phyloP scores from a whole-genome alignment of 2,113 vertebrate species.

The Pycnonotus jocosus region DNA sequence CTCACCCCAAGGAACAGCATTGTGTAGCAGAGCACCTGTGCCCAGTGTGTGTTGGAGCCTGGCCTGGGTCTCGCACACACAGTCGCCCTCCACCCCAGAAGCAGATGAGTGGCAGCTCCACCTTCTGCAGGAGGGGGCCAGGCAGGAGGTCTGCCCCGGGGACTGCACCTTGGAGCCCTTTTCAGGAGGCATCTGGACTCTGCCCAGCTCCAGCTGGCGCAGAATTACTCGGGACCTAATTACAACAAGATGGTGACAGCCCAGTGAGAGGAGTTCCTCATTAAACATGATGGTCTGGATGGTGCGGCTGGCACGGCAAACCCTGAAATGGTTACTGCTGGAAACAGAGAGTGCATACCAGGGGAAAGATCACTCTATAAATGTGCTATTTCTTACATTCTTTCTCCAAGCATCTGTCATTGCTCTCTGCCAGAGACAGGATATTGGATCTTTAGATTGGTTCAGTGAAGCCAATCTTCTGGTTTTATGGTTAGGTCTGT shows the following conservation, averaged over 20 bases:
- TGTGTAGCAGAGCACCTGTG: not conserved
- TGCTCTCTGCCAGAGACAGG: conserved; percentile 29
- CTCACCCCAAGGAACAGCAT: not conserved
- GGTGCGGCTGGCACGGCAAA: not conserved
- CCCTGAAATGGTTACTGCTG: conserved; percentile 1
- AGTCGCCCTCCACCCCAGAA: accelerated
- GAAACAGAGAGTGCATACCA: not conserved
- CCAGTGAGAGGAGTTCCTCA: not conserved
- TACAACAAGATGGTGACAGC: conserved; percentile 43
- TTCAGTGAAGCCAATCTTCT: not conserved
- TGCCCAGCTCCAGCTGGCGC: not conserved
- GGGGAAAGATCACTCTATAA: conserved; percentile 34
- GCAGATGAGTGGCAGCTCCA: not conserved
- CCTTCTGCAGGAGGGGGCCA: not conserved
- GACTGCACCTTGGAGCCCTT: not conserved
- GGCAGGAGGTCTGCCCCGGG: not conserved
- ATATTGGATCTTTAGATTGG: conserved; percentile 37
- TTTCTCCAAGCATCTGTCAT: conserved; percentile 23
- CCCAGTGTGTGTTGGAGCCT: not conserved
- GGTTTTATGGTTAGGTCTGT: not conserved
- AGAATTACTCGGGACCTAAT: not conserved
- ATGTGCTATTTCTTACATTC: not conserved
- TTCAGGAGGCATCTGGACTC: not conserved
- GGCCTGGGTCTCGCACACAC: not conserved
- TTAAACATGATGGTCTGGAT: conserved; percentile 23